These are phyloP conservation scores for Psettodes erumei DNA, from an alignment of 2,113 vertebrate genomes.

Conservation along the genomic window DNA sequence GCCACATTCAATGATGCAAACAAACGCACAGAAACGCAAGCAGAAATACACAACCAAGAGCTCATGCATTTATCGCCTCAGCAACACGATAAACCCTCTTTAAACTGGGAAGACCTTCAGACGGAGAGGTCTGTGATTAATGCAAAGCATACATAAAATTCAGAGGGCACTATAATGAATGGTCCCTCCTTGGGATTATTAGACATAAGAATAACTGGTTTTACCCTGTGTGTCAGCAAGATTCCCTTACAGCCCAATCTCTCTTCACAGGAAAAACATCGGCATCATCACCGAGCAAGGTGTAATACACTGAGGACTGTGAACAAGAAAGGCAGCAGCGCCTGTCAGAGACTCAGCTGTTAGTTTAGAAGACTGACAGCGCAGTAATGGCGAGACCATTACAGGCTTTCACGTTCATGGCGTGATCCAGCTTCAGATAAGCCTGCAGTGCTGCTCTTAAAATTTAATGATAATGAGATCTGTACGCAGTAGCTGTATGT, in stretches of 20 bases:
- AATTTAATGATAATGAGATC: constrained; percentile 41
- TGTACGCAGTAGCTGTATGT: constrained; percentile 35
- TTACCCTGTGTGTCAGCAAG: constrained; percentile 54
- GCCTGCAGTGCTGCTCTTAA: constrained; percentile 23
- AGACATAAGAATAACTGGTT: constrained; percentile 56
- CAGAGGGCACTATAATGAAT: constrained; percentile 56
- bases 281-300: constrained; percentile 52
- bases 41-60: constrained; percentile 12
- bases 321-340: constrained; percentile 30
- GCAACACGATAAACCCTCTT: constrained; percentile 45
- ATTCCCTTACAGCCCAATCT: constrained; percentile 48
- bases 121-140: constrained; percentile 60
- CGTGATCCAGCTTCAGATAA: constrained; percentile 35
- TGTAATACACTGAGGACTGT: constrained; percentile 44
- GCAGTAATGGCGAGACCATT: constrained; percentile 37
- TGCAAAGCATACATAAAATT: constrained; percentile 60
- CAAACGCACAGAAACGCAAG: constrained; percentile 19
- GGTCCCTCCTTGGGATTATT: constrained; percentile 54
- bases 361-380: constrained; percentile 44
- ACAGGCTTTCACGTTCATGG: constrained; percentile 20
- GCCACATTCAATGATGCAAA: constrained; percentile 33
- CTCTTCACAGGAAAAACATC: constrained; percentile 49
- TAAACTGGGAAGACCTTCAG: constrained; percentile 51
- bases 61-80: constrained; percentile 36
- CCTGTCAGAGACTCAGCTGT: constrained; percentile 39